Conservation (phyloP, 2,888 invertebrate genomes). For the Erynnis tages region DNA sequence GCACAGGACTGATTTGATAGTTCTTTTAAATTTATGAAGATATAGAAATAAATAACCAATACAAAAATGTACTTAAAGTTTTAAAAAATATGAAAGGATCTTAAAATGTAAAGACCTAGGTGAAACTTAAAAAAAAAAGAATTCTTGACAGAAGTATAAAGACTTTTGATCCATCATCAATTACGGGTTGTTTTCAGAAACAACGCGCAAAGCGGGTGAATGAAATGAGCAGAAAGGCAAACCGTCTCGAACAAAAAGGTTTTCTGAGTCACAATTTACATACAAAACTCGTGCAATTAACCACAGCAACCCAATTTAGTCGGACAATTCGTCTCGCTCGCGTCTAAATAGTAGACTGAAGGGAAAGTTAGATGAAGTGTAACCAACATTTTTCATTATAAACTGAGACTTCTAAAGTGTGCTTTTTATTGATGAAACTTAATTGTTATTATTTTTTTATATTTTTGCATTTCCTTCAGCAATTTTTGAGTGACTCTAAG, state of each 20-base stretch:
- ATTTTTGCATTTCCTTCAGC: too few species aligned
- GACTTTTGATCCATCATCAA: constrained; percentile 1
- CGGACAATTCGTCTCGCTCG: constrained; percentile 44
- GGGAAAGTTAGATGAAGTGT: constrained; percentile 29
- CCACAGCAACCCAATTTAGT: constrained; percentile 51
- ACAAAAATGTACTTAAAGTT: too few species aligned
- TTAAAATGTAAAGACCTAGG: too few species aligned
- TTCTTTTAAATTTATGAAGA: too few species aligned
- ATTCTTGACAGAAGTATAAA: background rate
- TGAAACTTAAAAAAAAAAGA: too few species aligned
- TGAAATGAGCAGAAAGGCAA: constrained; percentile 19
- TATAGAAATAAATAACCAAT: too few species aligned
- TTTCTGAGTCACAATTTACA: constrained; percentile 31
- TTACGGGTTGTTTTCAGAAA: constrained; percentile 8
- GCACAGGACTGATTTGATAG: too few species aligned
- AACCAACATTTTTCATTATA: background rate
- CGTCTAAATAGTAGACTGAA: constrained; percentile 19
- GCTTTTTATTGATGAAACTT: background rate
- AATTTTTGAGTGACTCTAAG: too few species aligned
- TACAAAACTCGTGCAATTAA: constrained; percentile 31
- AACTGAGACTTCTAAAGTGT: constrained; percentile 1
- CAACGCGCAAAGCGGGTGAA: background rate
- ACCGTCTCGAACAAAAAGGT: constrained; percentile 22
- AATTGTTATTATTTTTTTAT: too few species aligned
- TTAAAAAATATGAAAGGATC: too few species aligned